Evolutionary conservation across 2,113 vertebrate genomes (phyloP).

Genomic region (Istiophorus platypterus): DNA sequence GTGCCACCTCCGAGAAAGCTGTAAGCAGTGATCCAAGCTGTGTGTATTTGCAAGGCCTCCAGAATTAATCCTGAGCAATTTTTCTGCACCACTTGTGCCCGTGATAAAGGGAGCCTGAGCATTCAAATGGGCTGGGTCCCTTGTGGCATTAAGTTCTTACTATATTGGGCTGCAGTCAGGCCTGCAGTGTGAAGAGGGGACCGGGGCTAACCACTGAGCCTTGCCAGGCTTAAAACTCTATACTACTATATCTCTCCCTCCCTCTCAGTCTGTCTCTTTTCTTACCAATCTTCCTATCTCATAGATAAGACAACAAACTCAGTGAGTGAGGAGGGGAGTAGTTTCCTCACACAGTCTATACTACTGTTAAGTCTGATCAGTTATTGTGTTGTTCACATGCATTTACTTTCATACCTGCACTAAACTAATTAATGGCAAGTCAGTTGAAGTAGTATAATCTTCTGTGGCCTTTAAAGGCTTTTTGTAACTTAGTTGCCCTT

Average conservation of each 20-base stretch:
- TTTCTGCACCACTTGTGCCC: slow-evolving; percentile 83
- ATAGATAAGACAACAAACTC: slow-evolving; percentile 45
- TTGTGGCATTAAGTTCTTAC: slow-evolving; percentile 82
- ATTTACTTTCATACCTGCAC: slow-evolving; percentile 44
- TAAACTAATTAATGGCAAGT: slow-evolving; percentile 68
- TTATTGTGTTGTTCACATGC: slow-evolving; percentile 14
- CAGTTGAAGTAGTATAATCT: slow-evolving; percentile 75
- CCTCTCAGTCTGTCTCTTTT: slow-evolving; percentile 34
- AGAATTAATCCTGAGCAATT: slow-evolving; percentile 85
- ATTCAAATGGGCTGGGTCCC: slow-evolving; percentile 82
- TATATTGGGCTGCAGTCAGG: slow-evolving; percentile 77
- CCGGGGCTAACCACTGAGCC: slow-evolving; percentile 60
- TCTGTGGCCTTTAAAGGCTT: slow-evolving; percentile 46
- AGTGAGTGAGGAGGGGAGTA: slow-evolving; percentile 14
- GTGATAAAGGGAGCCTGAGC: slow-evolving; percentile 81
- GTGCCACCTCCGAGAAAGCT: slow-evolving; percentile 73
- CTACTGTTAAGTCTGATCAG: slow-evolving; percentile 4
- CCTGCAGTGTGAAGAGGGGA: slow-evolving; percentile 65
- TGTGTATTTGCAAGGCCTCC: slow-evolving; percentile 76
- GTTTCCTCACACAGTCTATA: slow-evolving; percentile 32
- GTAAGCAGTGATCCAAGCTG: slow-evolving; percentile 80
- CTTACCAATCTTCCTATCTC: slow-evolving; percentile 42
- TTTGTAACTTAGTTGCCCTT: slow-evolving; percentile 57
- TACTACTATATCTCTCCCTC: slow-evolving; percentile 37
- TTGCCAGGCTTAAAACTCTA: slow-evolving; percentile 56